A percentile compares a stretch with the other conserved stretches of the same genome.
These are phyloP conservation scores for Atrina japonica DNA, from an alignment of 2,888 invertebrate species.

Conservation along the genomic window DNA sequence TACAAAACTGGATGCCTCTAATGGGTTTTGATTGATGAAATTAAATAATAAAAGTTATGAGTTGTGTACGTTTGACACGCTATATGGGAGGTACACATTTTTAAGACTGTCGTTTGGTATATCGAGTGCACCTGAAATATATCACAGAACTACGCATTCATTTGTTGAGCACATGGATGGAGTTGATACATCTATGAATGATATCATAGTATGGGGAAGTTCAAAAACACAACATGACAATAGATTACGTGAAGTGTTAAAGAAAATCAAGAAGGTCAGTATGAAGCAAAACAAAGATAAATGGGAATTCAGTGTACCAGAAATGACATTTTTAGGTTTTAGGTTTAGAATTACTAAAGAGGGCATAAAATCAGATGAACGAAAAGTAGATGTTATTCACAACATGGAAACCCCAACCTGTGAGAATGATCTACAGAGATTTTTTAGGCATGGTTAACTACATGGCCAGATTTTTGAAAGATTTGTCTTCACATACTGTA, in stretches of 20 bases:
- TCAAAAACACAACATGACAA: conserved; percentile 34
- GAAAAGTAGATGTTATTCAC: conserved; percentile 21
- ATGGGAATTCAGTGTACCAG: conserved; percentile 14
- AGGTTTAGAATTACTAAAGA: conserved; percentile 15
- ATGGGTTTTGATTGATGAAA: conserved; percentile 52
- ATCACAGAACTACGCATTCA: conserved; percentile 20
- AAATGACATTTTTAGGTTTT: conserved; percentile 34
- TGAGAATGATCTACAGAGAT: conserved; percentile 25
- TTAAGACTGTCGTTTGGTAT: conserved; percentile 26
- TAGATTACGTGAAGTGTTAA: conserved; percentile 20
- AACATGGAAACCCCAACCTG: conserved; percentile 7
- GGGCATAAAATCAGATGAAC: conserved; percentile 27
- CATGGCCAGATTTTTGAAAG: conserved; percentile 17
- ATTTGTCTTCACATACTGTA: not conserved
- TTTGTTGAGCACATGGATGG: conserved; percentile 25
- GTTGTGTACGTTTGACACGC: conserved; percentile 46
- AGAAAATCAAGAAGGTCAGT: not conserved
- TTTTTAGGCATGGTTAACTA: conserved; percentile 43
- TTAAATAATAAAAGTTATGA: conserved; percentile 35
- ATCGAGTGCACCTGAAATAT: conserved; percentile 35
- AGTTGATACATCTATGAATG: conserved; percentile 31
- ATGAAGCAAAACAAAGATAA: conserved; percentile 41
- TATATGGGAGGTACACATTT: conserved; percentile 20
- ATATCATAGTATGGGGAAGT: conserved; percentile 34
- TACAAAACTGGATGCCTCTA: conserved; percentile 48